Percentiles rank a stretch among this genome's conserved stretches.
Evolutionary conservation across 2,888 invertebrate species (phyloP).

Genomic region (Catonia carolina): DNA sequence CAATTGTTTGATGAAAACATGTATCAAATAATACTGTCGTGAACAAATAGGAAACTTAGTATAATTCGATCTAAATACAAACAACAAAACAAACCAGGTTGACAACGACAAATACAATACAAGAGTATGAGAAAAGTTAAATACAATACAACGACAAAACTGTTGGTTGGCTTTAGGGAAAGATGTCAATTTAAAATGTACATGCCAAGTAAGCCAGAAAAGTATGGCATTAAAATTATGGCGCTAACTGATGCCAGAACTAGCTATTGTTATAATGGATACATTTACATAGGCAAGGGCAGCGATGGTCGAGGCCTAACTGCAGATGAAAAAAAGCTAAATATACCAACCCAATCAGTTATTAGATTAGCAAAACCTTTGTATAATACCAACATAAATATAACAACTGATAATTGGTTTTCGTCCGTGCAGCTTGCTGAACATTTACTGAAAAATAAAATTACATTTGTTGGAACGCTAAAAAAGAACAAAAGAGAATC

Average conservation of each 20-base stretch:
- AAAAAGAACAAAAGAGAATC: conserved; percentile 20
- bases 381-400: conserved; percentile 35
- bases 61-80: too few species aligned
- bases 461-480: background rate
- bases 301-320: conserved; percentile 34
- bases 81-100: too few species aligned
- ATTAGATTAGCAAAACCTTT: conserved; percentile 33
- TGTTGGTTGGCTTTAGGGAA: conserved; percentile 26
- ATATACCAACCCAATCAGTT: conserved; percentile 35
- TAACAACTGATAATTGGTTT: conserved; percentile 38
- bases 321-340: conserved; percentile 32
- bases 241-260: conserved; percentile 3
- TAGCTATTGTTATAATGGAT: conserved; percentile 33
- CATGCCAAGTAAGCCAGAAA: conserved; percentile 26
- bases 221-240: conserved; percentile 21
- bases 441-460: conserved; percentile 1
- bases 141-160: too few species aligned
- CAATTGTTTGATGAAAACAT: too few species aligned
- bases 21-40: too few species aligned
- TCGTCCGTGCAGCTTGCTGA: conserved; percentile 34
- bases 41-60: too few species aligned
- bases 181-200: conserved; percentile 23
- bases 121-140: too few species aligned
- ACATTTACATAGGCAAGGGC: conserved; percentile 35
- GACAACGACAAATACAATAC: too few species aligned